Evolutionary conservation across 2,113 vertebrate species (phyloP), one percentile per base, ranked within the genome.

Genomic region (Oncorhynchus clarkii): DNA sequence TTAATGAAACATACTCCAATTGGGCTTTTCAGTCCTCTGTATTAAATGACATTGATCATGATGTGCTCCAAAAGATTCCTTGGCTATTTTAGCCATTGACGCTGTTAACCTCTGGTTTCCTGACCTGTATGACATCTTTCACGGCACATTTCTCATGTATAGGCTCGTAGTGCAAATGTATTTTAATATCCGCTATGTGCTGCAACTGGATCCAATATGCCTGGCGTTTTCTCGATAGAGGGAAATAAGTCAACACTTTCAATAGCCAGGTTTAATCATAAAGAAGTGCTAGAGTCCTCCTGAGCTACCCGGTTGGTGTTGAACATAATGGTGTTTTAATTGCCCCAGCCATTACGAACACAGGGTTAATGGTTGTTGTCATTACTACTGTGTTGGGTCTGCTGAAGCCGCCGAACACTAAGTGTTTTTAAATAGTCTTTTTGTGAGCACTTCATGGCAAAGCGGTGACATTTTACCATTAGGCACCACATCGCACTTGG

Each of bases 401-500:
- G 45, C 59, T 73, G 71, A 73, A 62, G 67, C 67, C 54, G 64
- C 66, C 22, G 24, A 62, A 70, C n/a, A 57, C 67, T 78, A 78
- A 78, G 77, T 78, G 65, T 39, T 78, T 78, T 78, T 78, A 74
- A 78, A 78, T 78, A 66, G 77, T 39, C 48, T 64, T 74, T 49
- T 5, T 39, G 31, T 70, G 29, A 54, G 49, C 27, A 22, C 64
- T 72, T 72, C n/a, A 29, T 34, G n/a, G 70, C 51, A 26, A 72
- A 67, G 24, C n/a, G 49, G 60, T 34, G 60, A 67, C 8, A 67
- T 70, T 66, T 72, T 45, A 49, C 70, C 48, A 39, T 64, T 72
- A 49, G 76, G 5, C 51, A 54, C 51, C 51, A 62, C n/a, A 22
- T 62, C 0, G 7, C n/a, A 62, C 18, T 62, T 62, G 20, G n/a